A percentile compares a stretch with the other conserved stretches of the same genome.
Conservation (phyloP, 2,888 invertebrate genomes). For the Cecidostiba fungosa region DNA sequence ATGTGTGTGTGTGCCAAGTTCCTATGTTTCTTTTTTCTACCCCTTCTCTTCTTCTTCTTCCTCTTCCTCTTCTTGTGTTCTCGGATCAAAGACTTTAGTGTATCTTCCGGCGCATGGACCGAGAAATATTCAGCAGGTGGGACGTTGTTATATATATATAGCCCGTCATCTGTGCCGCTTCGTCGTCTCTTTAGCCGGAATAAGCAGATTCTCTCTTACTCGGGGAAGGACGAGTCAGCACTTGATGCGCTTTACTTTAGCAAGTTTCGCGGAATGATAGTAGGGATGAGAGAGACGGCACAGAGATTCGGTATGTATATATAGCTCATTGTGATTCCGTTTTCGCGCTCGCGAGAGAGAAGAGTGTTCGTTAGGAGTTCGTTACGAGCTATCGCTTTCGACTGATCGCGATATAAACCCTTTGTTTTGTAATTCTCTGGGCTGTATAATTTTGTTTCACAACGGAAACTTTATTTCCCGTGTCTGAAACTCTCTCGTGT, state of each 20-base stretch:
- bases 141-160: constrained; percentile 37
- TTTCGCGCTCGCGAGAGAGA: not conserved
- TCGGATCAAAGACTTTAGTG: constrained; percentile 3
- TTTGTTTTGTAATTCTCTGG: not conserved
- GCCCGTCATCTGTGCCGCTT: constrained; percentile 10
- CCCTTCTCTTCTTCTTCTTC: constrained; percentile 7
- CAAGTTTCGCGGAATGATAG: constrained; percentile 12
- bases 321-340: constrained; percentile 10
- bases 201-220: constrained; percentile 50
- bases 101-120: not conserved
- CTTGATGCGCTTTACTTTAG: constrained; percentile 22
- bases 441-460: no score
- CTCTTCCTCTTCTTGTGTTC: constrained; percentile 12
- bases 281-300: no score
- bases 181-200: constrained; percentile 50
- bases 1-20: not conserved
- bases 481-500: no score
- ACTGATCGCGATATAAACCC: not conserved
- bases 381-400: not conserved
- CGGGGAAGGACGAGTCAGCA: constrained; percentile 25
- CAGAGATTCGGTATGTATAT: not conserved
- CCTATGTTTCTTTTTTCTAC: not conserved
- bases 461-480: no score
- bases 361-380: not conserved
- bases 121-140: constrained; percentile 31